Evolutionary conservation across 2,113 vertebrate genomes (phyloP).

Genomic region (Tragelaphus imberbis): DNA sequence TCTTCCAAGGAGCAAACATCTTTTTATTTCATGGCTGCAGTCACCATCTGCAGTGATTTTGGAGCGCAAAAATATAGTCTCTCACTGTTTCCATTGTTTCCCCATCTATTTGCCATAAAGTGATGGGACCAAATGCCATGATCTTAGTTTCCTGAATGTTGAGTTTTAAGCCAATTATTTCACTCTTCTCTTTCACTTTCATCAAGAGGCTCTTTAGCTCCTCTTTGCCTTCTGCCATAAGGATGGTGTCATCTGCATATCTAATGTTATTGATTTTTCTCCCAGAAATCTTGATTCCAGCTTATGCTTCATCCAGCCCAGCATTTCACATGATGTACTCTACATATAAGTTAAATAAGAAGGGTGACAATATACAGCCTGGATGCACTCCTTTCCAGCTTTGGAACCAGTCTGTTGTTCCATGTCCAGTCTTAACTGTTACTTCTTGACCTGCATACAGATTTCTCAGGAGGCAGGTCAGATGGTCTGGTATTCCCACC

Average conservation of each 20-base stretch:
- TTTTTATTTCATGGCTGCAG: not conserved
- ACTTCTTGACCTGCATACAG: not conserved
- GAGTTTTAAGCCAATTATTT: not conserved
- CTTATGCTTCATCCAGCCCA: not conserved
- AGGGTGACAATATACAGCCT: not conserved
- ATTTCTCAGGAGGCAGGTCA: not conserved
- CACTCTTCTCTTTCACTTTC: not conserved
- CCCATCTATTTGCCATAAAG: not conserved
- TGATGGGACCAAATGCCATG: not conserved
- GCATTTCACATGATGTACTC: not conserved
- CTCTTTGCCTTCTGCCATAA: not conserved
- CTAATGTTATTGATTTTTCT: not conserved
- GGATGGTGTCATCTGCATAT: not conserved
- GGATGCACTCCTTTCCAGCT: not conserved
- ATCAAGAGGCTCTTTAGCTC: not conserved
- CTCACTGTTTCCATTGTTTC: not conserved
- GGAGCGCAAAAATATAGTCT: not conserved
- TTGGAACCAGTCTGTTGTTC: not conserved
- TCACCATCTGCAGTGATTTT: not conserved
- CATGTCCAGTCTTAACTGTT: not conserved
- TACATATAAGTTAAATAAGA: not conserved
- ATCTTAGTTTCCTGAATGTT: not conserved
- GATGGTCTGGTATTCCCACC: not conserved
- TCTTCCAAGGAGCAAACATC: not conserved
- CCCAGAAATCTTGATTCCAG: not conserved